phyloP scores from a whole-genome alignment of 2,113 vertebrate species.

The Phasianus colchicus region DNA sequence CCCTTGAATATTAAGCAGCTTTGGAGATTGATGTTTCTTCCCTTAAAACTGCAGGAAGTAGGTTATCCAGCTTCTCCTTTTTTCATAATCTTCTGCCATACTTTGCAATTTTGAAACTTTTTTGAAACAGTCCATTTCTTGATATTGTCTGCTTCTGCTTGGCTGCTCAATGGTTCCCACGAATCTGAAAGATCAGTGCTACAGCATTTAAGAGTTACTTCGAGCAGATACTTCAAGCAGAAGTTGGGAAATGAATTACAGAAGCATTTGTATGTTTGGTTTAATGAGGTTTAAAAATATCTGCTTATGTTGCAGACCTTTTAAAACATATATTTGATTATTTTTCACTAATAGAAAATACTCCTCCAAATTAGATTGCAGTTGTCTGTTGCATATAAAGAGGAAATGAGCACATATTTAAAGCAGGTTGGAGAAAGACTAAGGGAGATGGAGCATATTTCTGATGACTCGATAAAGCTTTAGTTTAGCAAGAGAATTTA shows the following conservation, averaged over 20 bases:
- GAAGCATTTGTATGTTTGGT: neutral
- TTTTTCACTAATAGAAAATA: conserved; percentile 12
- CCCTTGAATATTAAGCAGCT: neutral
- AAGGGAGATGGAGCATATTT: neutral
- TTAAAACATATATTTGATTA: neutral
- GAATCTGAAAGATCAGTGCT: neutral
- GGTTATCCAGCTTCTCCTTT: neutral
- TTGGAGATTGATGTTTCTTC: neutral
- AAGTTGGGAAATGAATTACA: neutral
- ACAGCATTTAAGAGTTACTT: neutral
- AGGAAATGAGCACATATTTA: neutral
- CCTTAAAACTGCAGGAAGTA: neutral
- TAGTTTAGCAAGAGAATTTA: neutral
- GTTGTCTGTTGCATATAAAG: neutral
- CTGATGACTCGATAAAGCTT: neutral
- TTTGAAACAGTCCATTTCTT: neutral
- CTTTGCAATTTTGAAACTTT: neutral
- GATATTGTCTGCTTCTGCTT: neutral
- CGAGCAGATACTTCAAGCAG: neutral
- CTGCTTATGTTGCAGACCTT: neutral
- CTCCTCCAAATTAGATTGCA: neutral
- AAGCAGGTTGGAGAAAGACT: neutral
- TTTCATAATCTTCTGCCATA: neutral
- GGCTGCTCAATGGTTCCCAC: neutral
- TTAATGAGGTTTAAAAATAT: neutral